Base-by-base conservation (phyloP, 2,797 vertebrate genomes). In the Coregonus suidteri region DNA sequence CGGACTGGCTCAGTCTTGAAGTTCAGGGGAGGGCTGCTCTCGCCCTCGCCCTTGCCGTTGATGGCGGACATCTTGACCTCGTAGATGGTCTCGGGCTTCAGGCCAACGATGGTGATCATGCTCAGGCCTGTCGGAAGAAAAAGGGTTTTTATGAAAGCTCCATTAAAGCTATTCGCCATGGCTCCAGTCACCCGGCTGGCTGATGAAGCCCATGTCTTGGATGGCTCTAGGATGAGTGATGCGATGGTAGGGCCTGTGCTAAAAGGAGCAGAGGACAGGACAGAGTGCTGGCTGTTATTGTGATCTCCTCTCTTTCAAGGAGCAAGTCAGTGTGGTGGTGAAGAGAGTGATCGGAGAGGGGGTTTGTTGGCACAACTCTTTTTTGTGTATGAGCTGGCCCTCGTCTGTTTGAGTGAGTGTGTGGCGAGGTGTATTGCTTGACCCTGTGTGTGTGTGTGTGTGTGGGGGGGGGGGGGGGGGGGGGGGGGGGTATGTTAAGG, bases 1-100 rank as follows among this genome's bases (percentile, higher is more conserved):
- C 98, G 97, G 87, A 99, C 96, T 92, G 97, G 97, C 78, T 98
- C 93, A 0, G 98, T 99, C 93, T 95, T 96, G 95, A 99, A 99
- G 77, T 91, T 91, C 0, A 90, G 92, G 13, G 89, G 76, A 0
- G 81, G 3, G 81, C 96, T 96, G 83, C 95, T 95, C 90, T 99
- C 98, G 0, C 97, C 96, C 79, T 96, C 93, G 0, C 98, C 98
- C 85, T 99, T 99, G 88, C 98, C 98, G 0, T 99, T 99, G 91
- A 98, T 93, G 6, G 97, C 98, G 0, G 96, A 97, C 90, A 99
- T 94, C 73, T 94, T 96, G 79, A 99, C 91, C 0, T 95, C 92
- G 0, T 99, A 99, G 4, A 76, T 88, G 0, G 97, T 98, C 89
- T 99, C 97, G 0, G 98, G 97, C 85, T 92, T 97, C 87, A 99